Base-by-base conservation (phyloP, 2,888 invertebrate species). In the Caenorhabditis sp. region DNA sequence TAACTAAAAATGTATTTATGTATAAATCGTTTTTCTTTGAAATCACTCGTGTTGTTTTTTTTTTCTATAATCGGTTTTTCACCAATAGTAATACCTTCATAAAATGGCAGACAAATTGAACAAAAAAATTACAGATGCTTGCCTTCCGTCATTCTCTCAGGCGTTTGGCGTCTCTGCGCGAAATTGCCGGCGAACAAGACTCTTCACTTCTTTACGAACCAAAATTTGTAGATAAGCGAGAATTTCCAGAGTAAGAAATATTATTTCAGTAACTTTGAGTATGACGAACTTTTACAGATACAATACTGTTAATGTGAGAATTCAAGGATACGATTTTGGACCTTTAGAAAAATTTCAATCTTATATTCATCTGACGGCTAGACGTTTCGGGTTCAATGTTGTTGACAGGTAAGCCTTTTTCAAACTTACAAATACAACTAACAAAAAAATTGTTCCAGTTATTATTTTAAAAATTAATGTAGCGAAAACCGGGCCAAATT, bases 281-380 rank as follows among this genome's bases (percentile, higher is more conserved):
- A n/a, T n/a, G n/a, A n/a, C n/a, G n/a, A n/a, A n/a, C n/a, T n/a
- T n/a, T 57, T 62, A 14, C 62, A 82, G 82, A 55, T 76, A 78
- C 26, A 69, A 77, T 8, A 51, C 70, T 4, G 51, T 86, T 26
- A 86, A 86, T 64, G 78, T 86, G 5, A 72, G 84, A 31, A 72
- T 87, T 31, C 83, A 85, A 65, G 79, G 81, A 5, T 78, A 74
- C 60, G 86, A 86, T 62, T 86, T 76, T 62, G 82, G 76, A 24
- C 79, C 82, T 0, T 65, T 87, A 36, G 86, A 86, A 68, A 81
- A 77, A 49, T 86, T 79, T 60, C 86, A 86, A 64, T 66, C 77
- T 1, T 86, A 79, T 64, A 78, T 87, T 17, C 77, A 86, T 62
- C 69, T 76, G 65, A 77, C 79, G 21, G 83, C 83, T 3, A 78